Base-by-base conservation (phyloP, 2,797 vertebrate genomes). In the Zenarchopterus dispar region DNA sequence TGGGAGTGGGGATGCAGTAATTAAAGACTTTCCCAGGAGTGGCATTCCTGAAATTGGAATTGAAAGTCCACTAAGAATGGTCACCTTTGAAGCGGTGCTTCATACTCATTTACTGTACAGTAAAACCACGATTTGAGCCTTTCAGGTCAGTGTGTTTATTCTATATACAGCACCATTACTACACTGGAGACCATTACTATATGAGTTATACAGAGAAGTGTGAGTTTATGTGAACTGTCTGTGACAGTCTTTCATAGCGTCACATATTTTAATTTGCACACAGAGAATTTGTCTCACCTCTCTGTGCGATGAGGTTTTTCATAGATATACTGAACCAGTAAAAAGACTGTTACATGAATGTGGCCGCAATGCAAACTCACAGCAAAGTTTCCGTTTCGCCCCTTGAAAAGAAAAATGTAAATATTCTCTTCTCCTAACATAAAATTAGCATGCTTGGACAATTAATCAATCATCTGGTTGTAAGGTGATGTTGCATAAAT, bases 11-110 rank as follows among this genome's bases (percentile, higher is more conserved):
- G 88, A 89, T 80, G 81, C 39, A n/a, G 86, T 89, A 91, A 93
- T 93, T 92, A 93, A 90, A 85, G 86, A 90, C 79, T 86, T 85
- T 78, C 77, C 67, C 60, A 80, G 72, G 80, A 91, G 86, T 84
- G 81, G 81, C 78, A 80, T 85, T 88, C 79, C 80, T 56, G 82
- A 82, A 86, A 88, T 82, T 84, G 87, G 78, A 90, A 87, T 75
- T 87, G 77, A 84, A 82, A 89, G 76, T 85, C 67, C 58, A 61
- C 81, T 80, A 70, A 80, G 73, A 73, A 69, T 80, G 75, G 77
- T 66, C 74, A 81, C 65, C 77, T 75, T 67, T 68, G 59, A 36
- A 73, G 77, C 56, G 70, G 51, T 58, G 70, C 78, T 81, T 75
- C 62, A 80, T 56, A 58, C 73, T 78, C 48, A 78, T 87, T 79